Base-by-base conservation (phyloP, 2,888 invertebrate species). In the Eremobia ochroleuca region DNA sequence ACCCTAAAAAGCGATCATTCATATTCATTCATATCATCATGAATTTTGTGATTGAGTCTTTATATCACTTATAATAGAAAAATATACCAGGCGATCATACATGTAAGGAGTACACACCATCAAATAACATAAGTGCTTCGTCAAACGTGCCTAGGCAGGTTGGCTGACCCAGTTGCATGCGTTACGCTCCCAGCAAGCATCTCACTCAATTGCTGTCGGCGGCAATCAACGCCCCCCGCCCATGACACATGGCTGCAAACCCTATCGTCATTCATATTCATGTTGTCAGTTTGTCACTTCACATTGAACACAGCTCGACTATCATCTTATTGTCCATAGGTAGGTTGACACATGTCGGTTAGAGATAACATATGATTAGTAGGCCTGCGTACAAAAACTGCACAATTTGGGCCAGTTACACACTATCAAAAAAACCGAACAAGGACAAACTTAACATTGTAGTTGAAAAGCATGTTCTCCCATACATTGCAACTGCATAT, bases 101-200 rank as follows among this genome's bases (percentile, higher is more conserved):
- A 18, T 11, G n/a, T 21, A 61, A 49, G 8, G 52, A 49, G 15
- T 55, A 59, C 37, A 55, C 18, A 59, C 59, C 49, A 65, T 73
- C 25, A 49, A n/a, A 73, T 68, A 61, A 43, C 28, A 66, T 72
- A 69, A 71, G n/a, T 62, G 71, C 64, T 66, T 76, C 31, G 46
- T 61, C 66, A 76, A 52, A 34, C 31, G 59, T 34, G 55, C 43
- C 37, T 58, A 55, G 15, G 64, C 49, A 55, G 15, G 64, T 59
- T 76, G 62, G 40, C 86, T 84, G 92, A 91, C 93, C 92, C 85
- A 93, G 88, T 88, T 92, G 89, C 92, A 92, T 91, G 78, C 81
- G 86, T 91, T 90, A 90, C 75, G 70, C 69, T 80, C 75, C 49
- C 79, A 75, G 68, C 72, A 31, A 83, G 46, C 75, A 67, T 77